These are phyloP conservation scores for Xiphorhynchus elegans DNA, from an alignment of 2,113 vertebrate species.

Conservation along the genomic window DNA sequence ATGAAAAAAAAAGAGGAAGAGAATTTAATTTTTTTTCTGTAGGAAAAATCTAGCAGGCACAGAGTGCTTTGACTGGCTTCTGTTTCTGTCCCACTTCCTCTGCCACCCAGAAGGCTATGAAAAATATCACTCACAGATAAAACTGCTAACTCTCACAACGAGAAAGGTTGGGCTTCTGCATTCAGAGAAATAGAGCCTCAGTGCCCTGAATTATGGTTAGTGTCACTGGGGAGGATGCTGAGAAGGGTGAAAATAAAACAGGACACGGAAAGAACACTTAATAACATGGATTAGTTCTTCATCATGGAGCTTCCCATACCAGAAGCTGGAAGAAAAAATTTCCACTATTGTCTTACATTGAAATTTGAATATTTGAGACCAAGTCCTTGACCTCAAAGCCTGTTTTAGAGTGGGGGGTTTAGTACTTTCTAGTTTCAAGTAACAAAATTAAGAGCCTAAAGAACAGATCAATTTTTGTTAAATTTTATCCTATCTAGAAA, in stretches of 20 bases:
- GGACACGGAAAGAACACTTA: not conserved
- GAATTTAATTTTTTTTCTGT: not conserved
- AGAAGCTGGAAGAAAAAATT: not conserved
- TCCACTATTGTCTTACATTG: not conserved
- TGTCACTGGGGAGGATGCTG: not conserved
- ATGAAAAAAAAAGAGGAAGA: not conserved
- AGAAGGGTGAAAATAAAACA: not conserved
- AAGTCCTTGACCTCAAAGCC: not conserved
- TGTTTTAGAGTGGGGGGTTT: not conserved
- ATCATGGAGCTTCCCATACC: not conserved
- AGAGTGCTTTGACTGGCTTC: not conserved
- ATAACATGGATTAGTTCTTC: not conserved
- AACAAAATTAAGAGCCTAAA: not conserved
- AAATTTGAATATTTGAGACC: not conserved
- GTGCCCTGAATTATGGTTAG: not conserved
- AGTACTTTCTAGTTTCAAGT: not conserved
- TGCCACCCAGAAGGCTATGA: not conserved
- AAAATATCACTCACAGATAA: not conserved
- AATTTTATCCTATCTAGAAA: not conserved
- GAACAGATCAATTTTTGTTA: not conserved
- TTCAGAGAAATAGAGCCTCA: fast-evolving
- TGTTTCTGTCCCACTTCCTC: not conserved
- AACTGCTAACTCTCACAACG: not conserved
- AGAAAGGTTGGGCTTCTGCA: not conserved
- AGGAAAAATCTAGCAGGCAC: not conserved